Conservation (phyloP, 1,140 invertebrate species). For the Psix sp. region DNA sequence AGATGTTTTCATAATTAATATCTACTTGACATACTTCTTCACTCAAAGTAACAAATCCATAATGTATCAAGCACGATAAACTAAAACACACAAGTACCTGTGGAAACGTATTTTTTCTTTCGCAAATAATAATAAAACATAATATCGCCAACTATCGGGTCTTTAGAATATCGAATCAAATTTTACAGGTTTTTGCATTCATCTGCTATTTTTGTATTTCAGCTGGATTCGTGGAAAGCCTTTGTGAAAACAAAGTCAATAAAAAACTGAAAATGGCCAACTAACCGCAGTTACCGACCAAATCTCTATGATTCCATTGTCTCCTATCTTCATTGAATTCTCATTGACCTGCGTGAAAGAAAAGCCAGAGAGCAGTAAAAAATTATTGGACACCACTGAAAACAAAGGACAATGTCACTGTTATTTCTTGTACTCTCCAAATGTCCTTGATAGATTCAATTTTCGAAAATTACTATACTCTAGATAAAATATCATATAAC, state of each 20-base stretch:
- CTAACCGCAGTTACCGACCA: constrained; percentile 15
- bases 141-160: too few species aligned
- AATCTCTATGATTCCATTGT: constrained; percentile 15
- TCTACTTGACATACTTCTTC: too few species aligned
- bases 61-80: too few species aligned
- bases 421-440: constrained; percentile 1
- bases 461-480: neutral
- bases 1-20: too few species aligned
- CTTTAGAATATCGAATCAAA: too few species aligned
- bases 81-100: too few species aligned
- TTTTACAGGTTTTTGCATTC: neutral
- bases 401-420: constrained; percentile 15
- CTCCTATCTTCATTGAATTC: constrained; percentile 24
- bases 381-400: constrained; percentile 12
- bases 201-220: too few species aligned
- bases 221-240: constrained; percentile 4
- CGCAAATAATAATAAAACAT: too few species aligned
- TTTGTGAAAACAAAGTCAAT: constrained; percentile 14
- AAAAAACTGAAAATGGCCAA: constrained; percentile 11
- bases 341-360: constrained; percentile 15
- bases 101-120: too few species aligned
- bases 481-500: neutral
- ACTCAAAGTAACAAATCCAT: too few species aligned
- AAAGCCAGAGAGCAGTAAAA: constrained; percentile 15
- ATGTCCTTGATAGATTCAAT: neutral